Percentiles rank a stretch among this genome's conserved stretches.
These are phyloP conservation scores for Colius striatus DNA, from an alignment of 2,113 vertebrate species.

Conservation along the genomic window DNA sequence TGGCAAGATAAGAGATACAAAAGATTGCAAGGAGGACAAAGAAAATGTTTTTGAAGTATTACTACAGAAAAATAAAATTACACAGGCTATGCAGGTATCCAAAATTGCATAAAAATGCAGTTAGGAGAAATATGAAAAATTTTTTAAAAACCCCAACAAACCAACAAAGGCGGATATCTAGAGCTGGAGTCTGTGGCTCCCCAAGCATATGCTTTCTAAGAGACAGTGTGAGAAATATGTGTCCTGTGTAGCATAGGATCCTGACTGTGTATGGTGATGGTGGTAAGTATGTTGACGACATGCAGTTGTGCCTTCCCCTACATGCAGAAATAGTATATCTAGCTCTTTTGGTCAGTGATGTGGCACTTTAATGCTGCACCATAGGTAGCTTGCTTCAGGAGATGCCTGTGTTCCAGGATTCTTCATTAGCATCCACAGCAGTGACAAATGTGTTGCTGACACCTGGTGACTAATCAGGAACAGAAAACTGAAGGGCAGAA, in stretches of 20 bases:
- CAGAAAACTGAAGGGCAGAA: neutral
- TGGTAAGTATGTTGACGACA: neutral
- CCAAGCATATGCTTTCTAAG: neutral
- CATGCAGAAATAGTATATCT: neutral
- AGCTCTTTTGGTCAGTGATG: neutral
- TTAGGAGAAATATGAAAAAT: neutral
- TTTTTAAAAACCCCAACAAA: too few species aligned
- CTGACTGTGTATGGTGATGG: neutral
- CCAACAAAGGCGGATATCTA: neutral
- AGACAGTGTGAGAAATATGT: neutral
- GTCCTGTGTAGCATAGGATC: neutral
- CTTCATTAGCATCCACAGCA: neutral
- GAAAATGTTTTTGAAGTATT: neutral
- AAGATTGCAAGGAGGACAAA: neutral
- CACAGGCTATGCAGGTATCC: neutral
- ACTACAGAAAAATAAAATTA: neutral
- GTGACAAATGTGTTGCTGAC: neutral
- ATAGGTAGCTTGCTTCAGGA: neutral
- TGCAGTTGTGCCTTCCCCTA: neutral
- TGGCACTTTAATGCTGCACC: neutral
- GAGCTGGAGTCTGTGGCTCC: neutral
- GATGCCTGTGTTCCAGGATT: neutral
- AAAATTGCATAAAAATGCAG: neutral
- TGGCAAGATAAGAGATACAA: neutral
- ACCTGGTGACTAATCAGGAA: neutral